phyloP scores from a whole-genome alignment of 2,797 vertebrate genomes.

The Buphagus erythrorhynchus region DNA sequence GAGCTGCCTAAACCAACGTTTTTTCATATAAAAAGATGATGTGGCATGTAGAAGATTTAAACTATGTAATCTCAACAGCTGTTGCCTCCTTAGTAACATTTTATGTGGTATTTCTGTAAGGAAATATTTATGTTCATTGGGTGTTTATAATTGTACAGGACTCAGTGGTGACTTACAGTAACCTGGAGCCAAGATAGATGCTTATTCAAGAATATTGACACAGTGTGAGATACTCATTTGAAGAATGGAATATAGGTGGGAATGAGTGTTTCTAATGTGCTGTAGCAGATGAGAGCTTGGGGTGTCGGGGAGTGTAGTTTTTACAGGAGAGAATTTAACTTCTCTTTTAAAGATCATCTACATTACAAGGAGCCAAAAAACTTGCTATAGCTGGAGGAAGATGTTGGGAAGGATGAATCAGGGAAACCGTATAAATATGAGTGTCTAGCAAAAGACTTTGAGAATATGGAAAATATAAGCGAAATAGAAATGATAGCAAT shows the following conservation, averaged over 20 bases:
- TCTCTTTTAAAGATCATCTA: not conserved
- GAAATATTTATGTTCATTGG: not conserved
- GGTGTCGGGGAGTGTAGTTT: accelerated
- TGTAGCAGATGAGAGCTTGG: not conserved
- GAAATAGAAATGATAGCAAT: no score
- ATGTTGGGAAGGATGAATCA: no score
- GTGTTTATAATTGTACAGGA: not conserved
- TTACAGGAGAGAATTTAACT: not conserved
- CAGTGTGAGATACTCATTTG: not conserved
- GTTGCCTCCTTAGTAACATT: not conserved
- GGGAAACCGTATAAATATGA: no score
- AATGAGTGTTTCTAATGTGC: not conserved
- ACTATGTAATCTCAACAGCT: not conserved
- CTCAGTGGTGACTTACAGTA: not conserved
- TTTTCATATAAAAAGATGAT: not conserved
- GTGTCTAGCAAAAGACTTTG: no score
- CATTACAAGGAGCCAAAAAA: not conserved
- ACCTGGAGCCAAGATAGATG: not conserved
- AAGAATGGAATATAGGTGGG: not conserved
- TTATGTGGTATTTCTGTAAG: not conserved
- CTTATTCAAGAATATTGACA: not conserved
- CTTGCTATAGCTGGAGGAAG: not conserved
- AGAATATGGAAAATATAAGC: no score
- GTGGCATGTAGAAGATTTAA: not conserved
- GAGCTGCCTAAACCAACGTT: not conserved